Conservation (phyloP, 2,113 vertebrate species). For the Cyphomyrus discorhynchus region DNA sequence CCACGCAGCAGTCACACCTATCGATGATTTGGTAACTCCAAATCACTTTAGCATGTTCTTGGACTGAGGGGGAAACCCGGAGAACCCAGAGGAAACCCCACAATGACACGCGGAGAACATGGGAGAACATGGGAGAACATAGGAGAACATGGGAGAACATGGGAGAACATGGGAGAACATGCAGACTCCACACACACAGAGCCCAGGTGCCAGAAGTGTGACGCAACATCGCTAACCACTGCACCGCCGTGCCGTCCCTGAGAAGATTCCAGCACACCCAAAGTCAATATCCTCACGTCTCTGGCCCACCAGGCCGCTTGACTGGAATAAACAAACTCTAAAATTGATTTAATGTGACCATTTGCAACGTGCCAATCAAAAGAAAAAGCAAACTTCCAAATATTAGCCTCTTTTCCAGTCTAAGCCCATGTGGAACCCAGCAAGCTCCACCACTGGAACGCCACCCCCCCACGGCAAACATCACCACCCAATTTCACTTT, state of each 20-base stretch:
- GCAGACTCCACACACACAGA: neutral
- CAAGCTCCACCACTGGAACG: neutral
- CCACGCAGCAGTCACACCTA: no score
- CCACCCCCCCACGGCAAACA: no score
- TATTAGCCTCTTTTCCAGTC: neutral
- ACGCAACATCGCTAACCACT: neutral
- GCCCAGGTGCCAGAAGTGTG: neutral
- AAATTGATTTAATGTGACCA: neutral
- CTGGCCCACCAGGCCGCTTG: neutral
- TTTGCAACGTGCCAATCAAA: neutral
- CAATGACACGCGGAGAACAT: no score
- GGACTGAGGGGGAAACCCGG: no score
- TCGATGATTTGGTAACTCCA: no score
- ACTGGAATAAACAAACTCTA: neutral
- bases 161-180: no score
- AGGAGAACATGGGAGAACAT: no score
- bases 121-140: no score
- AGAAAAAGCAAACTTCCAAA: neutral
- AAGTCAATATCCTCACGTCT: neutral
- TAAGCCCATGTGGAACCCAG: neutral
- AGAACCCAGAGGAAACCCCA: neutral
- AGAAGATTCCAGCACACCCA: neutral
- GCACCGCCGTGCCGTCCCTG: neutral
- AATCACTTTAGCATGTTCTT: no score
- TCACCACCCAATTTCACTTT: no score